phyloP scores from a whole-genome alignment of 2,888 invertebrate species.

The Hydrotaea diabolus region DNA sequence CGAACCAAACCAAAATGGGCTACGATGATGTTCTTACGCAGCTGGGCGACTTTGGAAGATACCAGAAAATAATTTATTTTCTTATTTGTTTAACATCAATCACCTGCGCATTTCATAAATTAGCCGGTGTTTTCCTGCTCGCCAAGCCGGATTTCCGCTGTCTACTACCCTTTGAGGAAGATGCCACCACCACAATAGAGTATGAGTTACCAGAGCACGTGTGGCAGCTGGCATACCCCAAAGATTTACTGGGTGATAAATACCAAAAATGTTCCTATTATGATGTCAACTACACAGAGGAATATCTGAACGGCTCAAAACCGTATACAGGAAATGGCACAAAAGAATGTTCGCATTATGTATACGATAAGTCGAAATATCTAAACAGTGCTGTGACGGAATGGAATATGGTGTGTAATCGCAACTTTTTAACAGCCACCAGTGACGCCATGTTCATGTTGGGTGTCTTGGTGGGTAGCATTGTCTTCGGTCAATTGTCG shows the following conservation, averaged over 20 bases:
- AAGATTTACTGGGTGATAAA: conserved; percentile 80
- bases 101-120: conserved; percentile 87
- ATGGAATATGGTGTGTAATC: conserved; percentile 87
- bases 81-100: conserved; percentile 87
- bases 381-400: conserved; percentile 85
- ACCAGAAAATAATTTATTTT: conserved; percentile 86
- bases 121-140: conserved; percentile 86
- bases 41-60: conserved; percentile 87
- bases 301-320: conserved; percentile 74
- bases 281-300: conserved; percentile 79
- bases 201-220: conserved; percentile 80
- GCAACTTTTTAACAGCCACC: conserved; percentile 84
- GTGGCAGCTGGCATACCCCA: conserved; percentile 82
- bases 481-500: conserved; percentile 87
- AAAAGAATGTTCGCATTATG: conserved; percentile 82
- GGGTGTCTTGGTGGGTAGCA: conserved; percentile 87
- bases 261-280: conserved; percentile 83
- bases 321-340: conserved; percentile 70
- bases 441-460: conserved; percentile 86
- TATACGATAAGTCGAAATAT: conserved; percentile 84
- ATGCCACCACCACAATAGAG: conserved; percentile 73
- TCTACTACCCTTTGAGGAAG: conserved; percentile 82
- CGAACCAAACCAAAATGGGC: conserved; percentile 81
- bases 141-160: conserved; percentile 86
- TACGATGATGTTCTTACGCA: conserved; percentile 86